Evolutionary conservation across 2,797 vertebrate genomes (phyloP).

Genomic region (Fundulus diaphanus): DNA sequence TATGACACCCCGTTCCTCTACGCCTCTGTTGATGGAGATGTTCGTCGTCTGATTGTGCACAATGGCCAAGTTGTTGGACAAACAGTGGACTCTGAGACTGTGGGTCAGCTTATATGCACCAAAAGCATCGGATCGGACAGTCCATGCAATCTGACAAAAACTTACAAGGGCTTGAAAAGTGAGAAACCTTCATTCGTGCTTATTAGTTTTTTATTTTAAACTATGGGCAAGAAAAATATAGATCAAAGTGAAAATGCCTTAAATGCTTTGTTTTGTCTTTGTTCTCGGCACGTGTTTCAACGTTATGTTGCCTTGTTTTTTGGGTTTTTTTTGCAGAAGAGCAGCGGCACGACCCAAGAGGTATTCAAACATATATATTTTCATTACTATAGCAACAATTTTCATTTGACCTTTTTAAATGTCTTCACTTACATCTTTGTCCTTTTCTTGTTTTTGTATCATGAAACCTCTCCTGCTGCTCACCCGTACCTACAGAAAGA

Average conservation of each 20-base stretch:
- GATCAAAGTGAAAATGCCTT: not conserved
- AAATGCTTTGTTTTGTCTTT: not conserved
- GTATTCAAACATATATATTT: not conserved
- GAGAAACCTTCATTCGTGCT: conserved; percentile 9
- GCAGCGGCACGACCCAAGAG: not conserved
- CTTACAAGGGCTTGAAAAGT: conserved; percentile 84
- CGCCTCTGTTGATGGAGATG: conserved; percentile 86
- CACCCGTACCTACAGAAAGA: not conserved
- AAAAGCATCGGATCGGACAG: conserved; percentile 80
- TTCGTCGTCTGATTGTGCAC: conserved; percentile 73
- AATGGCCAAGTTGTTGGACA: conserved; percentile 75
- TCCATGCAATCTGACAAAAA: conserved; percentile 81
- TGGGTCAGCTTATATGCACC: conserved; percentile 87
- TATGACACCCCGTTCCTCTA: conserved; percentile 82
- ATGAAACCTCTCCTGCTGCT: not conserved
- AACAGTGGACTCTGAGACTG: conserved; percentile 68
- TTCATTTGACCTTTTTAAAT: not conserved
- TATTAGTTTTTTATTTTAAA: not conserved
- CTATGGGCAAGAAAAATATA: not conserved
- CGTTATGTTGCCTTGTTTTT: not conserved
- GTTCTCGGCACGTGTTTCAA: not conserved
- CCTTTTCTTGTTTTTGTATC: not conserved
- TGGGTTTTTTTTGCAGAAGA: not conserved
- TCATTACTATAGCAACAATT: not conserved
- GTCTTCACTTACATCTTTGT: not conserved